These are phyloP conservation scores for Nyleta sp. DNA, from an alignment of 2,888 invertebrate genomes.

Conservation along the genomic window DNA sequence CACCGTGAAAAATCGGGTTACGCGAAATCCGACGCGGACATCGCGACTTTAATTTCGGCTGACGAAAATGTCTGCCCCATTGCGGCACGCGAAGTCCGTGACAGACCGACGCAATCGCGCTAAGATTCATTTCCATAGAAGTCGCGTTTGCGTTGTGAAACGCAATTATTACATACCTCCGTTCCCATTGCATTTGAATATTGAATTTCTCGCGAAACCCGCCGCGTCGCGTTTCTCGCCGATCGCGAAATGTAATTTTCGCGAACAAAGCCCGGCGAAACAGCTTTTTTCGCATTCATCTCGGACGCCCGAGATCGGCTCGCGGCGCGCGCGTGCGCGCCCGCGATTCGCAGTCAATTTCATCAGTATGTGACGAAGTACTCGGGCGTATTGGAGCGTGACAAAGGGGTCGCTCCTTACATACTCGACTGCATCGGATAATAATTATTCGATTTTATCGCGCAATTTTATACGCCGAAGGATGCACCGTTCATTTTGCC, in stretches of 20 bases:
- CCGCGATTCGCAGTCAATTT: conserved; percentile 40
- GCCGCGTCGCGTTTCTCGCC: neutral
- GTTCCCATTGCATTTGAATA: conserved; percentile 47
- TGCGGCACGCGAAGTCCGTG: neutral
- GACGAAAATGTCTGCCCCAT: conserved; percentile 6
- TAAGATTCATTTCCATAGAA: conserved; percentile 48
- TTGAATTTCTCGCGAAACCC: conserved; percentile 35
- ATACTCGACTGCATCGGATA: conserved; percentile 49
- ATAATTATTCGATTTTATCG: conserved; percentile 32
- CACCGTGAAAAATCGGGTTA: too few relatives aligned
- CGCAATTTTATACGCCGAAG: neutral
- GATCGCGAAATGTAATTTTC: conserved; percentile 24
- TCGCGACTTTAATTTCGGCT: neutral
- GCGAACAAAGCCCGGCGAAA: conserved; percentile 1
- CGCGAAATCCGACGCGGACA: too few relatives aligned
- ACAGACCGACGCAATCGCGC: conserved; percentile 24
- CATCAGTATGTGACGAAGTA: conserved; percentile 34
- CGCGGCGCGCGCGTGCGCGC: conserved; percentile 24
- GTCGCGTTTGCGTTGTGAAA: conserved; percentile 34
- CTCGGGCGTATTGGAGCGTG: conserved; percentile 48
- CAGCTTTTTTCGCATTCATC: neutral
- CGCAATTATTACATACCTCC: conserved; percentile 49
- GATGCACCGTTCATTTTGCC: neutral
- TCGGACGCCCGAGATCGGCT: neutral
- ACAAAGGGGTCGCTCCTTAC: conserved; percentile 53